phyloP scores from a whole-genome alignment of 2,797 vertebrate genomes.

The Argentina silus region DNA sequence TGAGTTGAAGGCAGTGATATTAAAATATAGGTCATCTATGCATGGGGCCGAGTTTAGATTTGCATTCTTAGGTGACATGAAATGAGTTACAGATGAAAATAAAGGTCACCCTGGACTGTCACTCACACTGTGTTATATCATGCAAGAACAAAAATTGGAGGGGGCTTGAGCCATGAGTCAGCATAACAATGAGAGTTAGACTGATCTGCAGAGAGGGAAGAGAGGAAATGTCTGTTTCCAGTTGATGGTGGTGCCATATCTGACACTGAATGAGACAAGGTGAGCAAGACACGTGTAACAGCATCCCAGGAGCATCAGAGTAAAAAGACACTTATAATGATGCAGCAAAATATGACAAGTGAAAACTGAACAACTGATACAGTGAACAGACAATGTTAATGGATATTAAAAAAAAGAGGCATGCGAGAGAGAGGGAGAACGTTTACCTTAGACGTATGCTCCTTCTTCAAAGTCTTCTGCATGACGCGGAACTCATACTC shows the following conservation, averaged over 20 bases:
- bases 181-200: background rate
- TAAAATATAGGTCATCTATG: background rate
- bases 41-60: background rate
- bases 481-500: slow-evolving; percentile 91
- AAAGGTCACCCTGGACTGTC: background rate
- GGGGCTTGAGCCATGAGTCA: too few relatives aligned
- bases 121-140: background rate
- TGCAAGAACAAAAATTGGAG: too few relatives aligned
- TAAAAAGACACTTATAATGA: too few relatives aligned
- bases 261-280: too few relatives aligned
- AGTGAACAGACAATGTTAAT: too few relatives aligned
- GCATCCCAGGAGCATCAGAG: too few relatives aligned
- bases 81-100: background rate
- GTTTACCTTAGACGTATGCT: slow-evolving; percentile 80
- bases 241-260: too few relatives aligned
- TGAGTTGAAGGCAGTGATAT: background rate
- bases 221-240: background rate
- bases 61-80: background rate
- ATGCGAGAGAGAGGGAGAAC: background rate
- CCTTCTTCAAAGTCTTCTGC: slow-evolving; percentile 84
- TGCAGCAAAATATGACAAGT: too few relatives aligned
- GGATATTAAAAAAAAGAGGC: too few relatives aligned
- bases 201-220: background rate
- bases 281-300: too few relatives aligned
- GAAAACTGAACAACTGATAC: too few relatives aligned